Conservation (phyloP, 2,113 vertebrate genomes). For the Anseranas semipalmata region DNA sequence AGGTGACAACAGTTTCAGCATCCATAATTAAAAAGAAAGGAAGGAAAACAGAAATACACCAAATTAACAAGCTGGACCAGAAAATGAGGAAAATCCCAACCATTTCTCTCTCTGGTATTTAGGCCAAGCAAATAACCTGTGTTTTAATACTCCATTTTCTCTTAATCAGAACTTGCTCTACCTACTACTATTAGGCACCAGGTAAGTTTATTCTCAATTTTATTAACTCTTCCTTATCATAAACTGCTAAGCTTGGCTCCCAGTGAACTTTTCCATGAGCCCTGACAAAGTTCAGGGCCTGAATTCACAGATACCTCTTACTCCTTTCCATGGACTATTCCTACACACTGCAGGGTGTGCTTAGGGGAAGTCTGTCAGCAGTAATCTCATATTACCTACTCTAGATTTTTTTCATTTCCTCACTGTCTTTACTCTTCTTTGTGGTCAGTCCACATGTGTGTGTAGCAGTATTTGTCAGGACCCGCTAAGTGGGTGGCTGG, state of each 20-base stretch:
- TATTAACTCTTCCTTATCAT: not conserved
- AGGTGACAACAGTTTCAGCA: not conserved
- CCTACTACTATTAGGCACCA: fast-evolving
- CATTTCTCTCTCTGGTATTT: not conserved
- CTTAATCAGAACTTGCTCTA: not conserved
- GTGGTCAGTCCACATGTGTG: not conserved
- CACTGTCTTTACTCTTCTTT: constrained; percentile 16
- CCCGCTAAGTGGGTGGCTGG: constrained; percentile 13
- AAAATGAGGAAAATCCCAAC: not conserved
- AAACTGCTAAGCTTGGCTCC: not conserved
- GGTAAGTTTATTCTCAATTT: not conserved
- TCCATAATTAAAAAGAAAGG: not conserved
- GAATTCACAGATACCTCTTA: not conserved
- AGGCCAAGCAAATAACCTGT: not conserved
- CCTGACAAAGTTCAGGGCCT: not conserved
- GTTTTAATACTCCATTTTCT: constrained; percentile 16
- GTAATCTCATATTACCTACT: constrained; percentile 28
- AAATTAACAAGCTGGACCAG: not conserved
- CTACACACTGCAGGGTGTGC: not conserved
- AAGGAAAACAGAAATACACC: not conserved
- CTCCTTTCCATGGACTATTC: not conserved
- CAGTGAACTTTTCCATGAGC: not conserved
- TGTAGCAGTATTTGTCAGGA: not conserved
- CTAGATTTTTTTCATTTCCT: constrained; percentile 26
- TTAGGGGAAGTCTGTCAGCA: constrained; percentile 34